Evolutionary conservation across 1,140 invertebrate genomes (phyloP), one percentile per base, ranked within the genome.

Genomic region (Euglossa dilemma): DNA sequence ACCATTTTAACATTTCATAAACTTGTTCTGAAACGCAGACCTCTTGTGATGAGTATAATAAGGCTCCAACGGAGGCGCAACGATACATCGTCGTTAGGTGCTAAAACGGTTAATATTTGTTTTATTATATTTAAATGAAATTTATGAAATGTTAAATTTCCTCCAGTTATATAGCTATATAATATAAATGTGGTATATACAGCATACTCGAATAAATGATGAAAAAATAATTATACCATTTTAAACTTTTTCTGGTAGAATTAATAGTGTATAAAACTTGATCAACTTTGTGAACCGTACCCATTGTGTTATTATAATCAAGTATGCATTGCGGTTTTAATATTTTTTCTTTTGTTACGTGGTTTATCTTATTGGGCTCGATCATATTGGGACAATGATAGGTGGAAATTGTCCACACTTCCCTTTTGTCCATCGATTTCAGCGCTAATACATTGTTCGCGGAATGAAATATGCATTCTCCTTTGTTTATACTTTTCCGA

Each of bases 161-260:
- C n/a, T n/a, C n/a, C n/a, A n/a, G n/a, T n/a, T n/a, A n/a, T n/a
- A n/a, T n/a, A n/a, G n/a, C n/a, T n/a, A n/a, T n/a, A n/a, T n/a
- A n/a, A n/a, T n/a, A n/a, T 63, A 75, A 25, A 75, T 25, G 72
- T 50, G 47, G 63, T 63, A 36, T 64, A 76, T 63, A 76, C 9
- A 36, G 61, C 61, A 56, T 66, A 56, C 9, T 76, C 74, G 0
- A 66, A 66, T 76, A 76, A 54, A 66, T 75, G 74, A 28, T 66
- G 56, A 28, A 76, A 76, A 54, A 52, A 64, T 76, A 56, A 6
- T 76, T 76, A 8, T 76, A 76, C 63, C 45, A 66, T 66, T 76
- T 76, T 64, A 76, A 52, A 28, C 57, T 11, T 76, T 76, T 66
- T 14, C 61, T 76, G 28, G 23, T n/a, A 11, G 28, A 66, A 66